Percentiles rank a stretch among this genome's conserved stretches.
phyloP scores from a whole-genome alignment of 2,113 vertebrate genomes.

The Catharus bicknelli region DNA sequence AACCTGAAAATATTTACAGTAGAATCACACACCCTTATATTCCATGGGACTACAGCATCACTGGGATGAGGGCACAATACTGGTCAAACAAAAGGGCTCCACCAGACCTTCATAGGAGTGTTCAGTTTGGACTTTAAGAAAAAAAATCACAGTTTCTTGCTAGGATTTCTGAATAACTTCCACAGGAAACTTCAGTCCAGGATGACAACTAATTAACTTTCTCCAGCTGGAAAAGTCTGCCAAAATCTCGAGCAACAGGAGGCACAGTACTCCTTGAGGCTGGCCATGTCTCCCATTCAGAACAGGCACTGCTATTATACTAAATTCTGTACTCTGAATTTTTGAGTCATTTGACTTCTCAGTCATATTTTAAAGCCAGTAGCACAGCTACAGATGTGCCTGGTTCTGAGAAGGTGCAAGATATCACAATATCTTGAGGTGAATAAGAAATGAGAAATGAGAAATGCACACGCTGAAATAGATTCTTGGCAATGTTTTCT shows the following conservation, averaged over 20 bases:
- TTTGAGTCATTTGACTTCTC: background rate
- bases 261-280: background rate
- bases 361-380: background rate
- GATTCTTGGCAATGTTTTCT: background rate
- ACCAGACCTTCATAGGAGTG: fast-evolving
- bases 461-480: background rate
- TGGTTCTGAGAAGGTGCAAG: background rate
- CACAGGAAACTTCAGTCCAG: background rate
- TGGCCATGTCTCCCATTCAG: background rate
- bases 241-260: background rate
- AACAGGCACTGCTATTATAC: background rate
- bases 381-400: background rate
- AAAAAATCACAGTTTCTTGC: background rate
- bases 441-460: background rate
- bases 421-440: background rate
- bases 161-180: background rate
- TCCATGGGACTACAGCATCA: background rate
- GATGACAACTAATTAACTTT: background rate
- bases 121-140: background rate
- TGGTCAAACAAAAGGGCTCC: background rate
- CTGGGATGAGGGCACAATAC: background rate
- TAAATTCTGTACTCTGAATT: background rate
- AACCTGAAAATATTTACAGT: background rate
- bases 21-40: fast-evolving
- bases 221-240: background rate